These are phyloP conservation scores for Campoplex capitator DNA, from an alignment of 2,888 invertebrate species.

Conservation along the genomic window DNA sequence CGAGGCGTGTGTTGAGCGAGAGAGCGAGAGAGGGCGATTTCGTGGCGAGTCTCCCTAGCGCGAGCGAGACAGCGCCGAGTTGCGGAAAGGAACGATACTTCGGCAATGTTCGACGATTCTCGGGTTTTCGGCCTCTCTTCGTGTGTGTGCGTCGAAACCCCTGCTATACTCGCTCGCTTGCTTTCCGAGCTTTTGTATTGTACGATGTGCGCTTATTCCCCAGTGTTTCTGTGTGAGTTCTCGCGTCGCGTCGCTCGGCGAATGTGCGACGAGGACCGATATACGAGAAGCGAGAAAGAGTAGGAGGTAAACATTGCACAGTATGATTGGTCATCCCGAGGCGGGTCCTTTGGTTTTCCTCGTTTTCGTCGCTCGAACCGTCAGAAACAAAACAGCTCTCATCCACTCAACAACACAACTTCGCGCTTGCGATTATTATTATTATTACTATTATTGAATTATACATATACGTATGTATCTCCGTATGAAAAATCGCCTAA, in stretches of 20 bases:
- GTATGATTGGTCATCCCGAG: slow-evolving; percentile 82
- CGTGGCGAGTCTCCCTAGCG: slow-evolving; percentile 24
- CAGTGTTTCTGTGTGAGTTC: background rate
- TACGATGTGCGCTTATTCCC: background rate
- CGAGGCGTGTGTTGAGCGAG: background rate
- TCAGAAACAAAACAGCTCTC: slow-evolving; percentile 69
- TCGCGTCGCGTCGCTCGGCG: background rate
- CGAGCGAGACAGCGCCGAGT: background rate
- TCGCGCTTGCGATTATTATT: background rate
- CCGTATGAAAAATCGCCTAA: slow-evolving; percentile 22
- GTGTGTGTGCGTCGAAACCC: background rate
- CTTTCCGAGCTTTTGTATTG: slow-evolving; percentile 40
- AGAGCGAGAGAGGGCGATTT: slow-evolving; percentile 1
- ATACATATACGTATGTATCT: background rate
- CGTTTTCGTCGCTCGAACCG: slow-evolving; percentile 69
- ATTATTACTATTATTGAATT: background rate
- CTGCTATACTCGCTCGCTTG: background rate
- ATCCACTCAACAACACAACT: slow-evolving; percentile 49
- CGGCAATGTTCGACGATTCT: slow-evolving; percentile 78
- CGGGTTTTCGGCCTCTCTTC: slow-evolving; percentile 60
- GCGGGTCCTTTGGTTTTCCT: slow-evolving; percentile 83
- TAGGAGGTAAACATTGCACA: slow-evolving; percentile 83
- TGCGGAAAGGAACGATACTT: slow-evolving; percentile 67
- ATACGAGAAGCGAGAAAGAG: slow-evolving; percentile 64
- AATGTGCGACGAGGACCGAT: slow-evolving; percentile 25